Conservation (phyloP, 2,797 vertebrate species). For the Gallirallus australis region DNA sequence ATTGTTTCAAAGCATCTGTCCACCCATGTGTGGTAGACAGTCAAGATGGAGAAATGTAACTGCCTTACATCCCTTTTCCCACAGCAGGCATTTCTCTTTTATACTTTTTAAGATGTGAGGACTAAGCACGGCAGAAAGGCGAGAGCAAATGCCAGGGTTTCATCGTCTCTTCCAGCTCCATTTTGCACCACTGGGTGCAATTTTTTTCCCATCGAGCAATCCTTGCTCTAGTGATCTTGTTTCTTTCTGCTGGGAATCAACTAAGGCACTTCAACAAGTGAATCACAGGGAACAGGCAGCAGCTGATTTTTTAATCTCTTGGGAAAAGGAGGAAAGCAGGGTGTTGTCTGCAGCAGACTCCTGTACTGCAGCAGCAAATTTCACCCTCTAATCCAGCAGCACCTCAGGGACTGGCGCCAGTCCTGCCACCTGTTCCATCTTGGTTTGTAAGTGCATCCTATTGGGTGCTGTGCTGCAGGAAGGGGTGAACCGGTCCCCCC, state of each 20-base stretch:
- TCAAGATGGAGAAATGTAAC: background rate
- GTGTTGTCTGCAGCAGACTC: background rate
- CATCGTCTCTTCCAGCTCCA: background rate
- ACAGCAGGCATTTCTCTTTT: background rate
- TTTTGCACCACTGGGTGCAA: background rate
- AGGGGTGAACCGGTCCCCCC: background rate
- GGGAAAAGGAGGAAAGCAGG: background rate
- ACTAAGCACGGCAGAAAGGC: background rate
- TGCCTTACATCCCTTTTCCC: background rate
- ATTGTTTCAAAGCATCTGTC: background rate
- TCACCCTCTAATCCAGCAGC: background rate
- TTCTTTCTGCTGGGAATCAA: background rate
- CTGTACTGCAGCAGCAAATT: background rate
- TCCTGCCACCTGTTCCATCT: background rate
- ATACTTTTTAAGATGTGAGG: background rate
- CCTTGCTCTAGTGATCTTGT: background rate
- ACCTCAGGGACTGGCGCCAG: background rate
- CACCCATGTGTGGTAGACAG: fast-evolving
- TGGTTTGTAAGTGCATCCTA: background rate
- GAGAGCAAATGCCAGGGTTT: background rate
- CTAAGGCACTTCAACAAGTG: background rate
- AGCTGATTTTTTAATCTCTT: background rate
- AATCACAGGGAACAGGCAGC: background rate
- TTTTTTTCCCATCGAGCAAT: background rate
- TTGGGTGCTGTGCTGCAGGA: background rate